Percentiles rank a stretch among this genome's conserved stretches.
phyloP scores from a whole-genome alignment of 2,888 invertebrate species.

The Petrophora chlorosata region DNA sequence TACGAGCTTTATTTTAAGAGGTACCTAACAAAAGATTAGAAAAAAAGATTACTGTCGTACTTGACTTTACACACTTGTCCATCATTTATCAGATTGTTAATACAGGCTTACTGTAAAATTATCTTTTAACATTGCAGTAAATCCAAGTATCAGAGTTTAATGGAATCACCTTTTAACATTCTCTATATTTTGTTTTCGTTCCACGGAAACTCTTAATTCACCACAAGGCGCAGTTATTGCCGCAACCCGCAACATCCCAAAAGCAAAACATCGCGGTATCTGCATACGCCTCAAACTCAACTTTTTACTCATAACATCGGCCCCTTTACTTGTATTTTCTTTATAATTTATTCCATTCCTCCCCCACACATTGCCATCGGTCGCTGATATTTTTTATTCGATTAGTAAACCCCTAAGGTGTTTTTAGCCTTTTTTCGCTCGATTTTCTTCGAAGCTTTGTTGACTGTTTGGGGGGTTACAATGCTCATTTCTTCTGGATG shows the following conservation, averaged over 20 bases:
- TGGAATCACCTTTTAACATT: no score
- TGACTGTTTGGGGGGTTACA: slow-evolving; percentile 80
- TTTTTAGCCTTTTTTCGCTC: slow-evolving; percentile 85
- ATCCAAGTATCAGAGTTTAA: no score
- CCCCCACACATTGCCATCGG: slow-evolving; percentile 82
- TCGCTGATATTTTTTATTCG: slow-evolving; percentile 85
- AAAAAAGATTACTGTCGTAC: no score
- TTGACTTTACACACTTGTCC: no score
- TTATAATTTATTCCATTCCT: slow-evolving; percentile 83
- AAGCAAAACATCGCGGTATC: slow-evolving; percentile 57
- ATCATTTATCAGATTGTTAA: no score
- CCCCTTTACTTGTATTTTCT: slow-evolving; percentile 82
- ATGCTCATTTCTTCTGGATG: slow-evolving; percentile 82
- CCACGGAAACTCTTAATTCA: slow-evolving; percentile 15
- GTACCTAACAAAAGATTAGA: no score
- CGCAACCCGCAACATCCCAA: slow-evolving; percentile 26
- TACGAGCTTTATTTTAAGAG: slow-evolving; percentile 33
- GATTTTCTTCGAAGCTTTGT: slow-evolving; percentile 84
- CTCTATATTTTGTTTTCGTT: slow-evolving; percentile 10
- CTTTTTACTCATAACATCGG: slow-evolving; percentile 75
- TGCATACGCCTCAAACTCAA: slow-evolving; percentile 68
- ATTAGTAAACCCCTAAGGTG: slow-evolving; percentile 85
- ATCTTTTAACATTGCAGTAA: no score
- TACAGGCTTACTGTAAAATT: no score
- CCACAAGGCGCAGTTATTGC: slow-evolving; percentile 29